Conservation (phyloP, 2,797 vertebrate species). For the Melanotaenia nigrans region DNA sequence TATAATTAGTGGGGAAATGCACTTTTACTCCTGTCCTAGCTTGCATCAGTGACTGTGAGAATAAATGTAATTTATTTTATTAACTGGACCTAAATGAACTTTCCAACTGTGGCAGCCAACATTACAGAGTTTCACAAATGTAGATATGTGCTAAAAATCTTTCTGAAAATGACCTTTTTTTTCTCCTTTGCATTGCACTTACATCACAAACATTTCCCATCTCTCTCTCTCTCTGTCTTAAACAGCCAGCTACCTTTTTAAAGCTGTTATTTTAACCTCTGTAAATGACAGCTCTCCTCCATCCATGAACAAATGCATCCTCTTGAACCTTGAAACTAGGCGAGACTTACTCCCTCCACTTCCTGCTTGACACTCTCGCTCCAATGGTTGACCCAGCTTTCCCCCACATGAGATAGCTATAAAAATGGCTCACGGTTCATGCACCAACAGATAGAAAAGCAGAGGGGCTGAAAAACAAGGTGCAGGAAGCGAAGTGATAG, state of each 20-base stretch:
- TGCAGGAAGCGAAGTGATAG: slow-evolving; percentile 24
- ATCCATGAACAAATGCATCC: slow-evolving; percentile 49
- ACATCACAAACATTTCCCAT: slow-evolving; percentile 4
- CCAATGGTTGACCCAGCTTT: slow-evolving; percentile 43
- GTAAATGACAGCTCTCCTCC: slow-evolving; percentile 42
- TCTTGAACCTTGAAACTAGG: slow-evolving; percentile 46
- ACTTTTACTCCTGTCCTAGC: slow-evolving; percentile 24
- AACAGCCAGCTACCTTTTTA: slow-evolving; percentile 1
- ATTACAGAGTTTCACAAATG: slow-evolving; percentile 14
- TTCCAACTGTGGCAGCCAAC: slow-evolving; percentile 21
- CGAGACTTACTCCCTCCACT: slow-evolving; percentile 30
- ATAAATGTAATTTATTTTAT: slow-evolving; percentile 48
- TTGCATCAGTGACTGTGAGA: slow-evolving; percentile 37
- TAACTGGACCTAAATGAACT: slow-evolving; percentile 43
- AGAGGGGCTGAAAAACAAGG: slow-evolving; percentile 13
- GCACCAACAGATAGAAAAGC: slow-evolving; percentile 32
- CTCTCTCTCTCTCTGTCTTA: background rate
- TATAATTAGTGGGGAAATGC: slow-evolving; percentile 43
- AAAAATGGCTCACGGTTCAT: slow-evolving; percentile 49
- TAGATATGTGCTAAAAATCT: slow-evolving; percentile 11
- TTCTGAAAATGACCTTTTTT: background rate
- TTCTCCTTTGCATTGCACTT: slow-evolving; percentile 3
- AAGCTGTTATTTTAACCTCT: slow-evolving; percentile 55
- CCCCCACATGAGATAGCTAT: slow-evolving; percentile 48
- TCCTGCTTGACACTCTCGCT: slow-evolving; percentile 41